Evolutionary conservation across 2,888 invertebrate genomes (phyloP), one percentile per base, ranked within the genome.

Genomic region (Sycophila texana): DNA sequence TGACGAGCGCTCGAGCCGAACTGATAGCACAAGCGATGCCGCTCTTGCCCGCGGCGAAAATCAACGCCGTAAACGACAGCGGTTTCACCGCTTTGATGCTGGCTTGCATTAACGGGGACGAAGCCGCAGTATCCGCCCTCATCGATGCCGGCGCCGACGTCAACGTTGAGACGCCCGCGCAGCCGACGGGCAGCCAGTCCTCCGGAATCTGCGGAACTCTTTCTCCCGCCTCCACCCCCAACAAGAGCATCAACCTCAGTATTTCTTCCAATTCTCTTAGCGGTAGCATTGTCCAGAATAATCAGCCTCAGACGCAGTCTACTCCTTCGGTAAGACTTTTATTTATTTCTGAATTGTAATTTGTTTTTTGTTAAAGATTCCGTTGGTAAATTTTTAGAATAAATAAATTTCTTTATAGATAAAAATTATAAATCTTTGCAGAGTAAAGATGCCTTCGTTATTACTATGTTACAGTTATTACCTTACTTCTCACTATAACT

Each of bases 1-100:
- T 97, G 87, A 92, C 94, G 2, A 95, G 95, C n/a, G 97, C 96
- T 0, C 91, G 96, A 1, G 92, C 95, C 0, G 97, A 97, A 85
- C 91, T 97, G 14, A 92, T 96, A 72, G 94, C 95, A 0, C 95
- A 95, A 88, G 96, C 96, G 0, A 91, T 95, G n/a, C 92, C 95
- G 2, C 88, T 97, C 2, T 91, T 97, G 77, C 95, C 97, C 0
- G 92, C 94, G 0, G 94, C 95, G 49, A 92, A 93, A 80, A 91
- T 96, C 63, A 96, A 97, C 86, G 95, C 96, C 0, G 92, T 95
- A 0, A 96, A 96, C 86, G 94, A 95, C 30, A 93, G 94, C 5
- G 97, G 97, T 0, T 92, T 97, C 77, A 95, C 96, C 0, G 95
- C 96, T 0, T 91, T 97, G 30, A 97, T 97, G 96, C 92, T 96